Base-by-base conservation (phyloP, 2,888 invertebrate species). In the Aleiodes alternator region DNA sequence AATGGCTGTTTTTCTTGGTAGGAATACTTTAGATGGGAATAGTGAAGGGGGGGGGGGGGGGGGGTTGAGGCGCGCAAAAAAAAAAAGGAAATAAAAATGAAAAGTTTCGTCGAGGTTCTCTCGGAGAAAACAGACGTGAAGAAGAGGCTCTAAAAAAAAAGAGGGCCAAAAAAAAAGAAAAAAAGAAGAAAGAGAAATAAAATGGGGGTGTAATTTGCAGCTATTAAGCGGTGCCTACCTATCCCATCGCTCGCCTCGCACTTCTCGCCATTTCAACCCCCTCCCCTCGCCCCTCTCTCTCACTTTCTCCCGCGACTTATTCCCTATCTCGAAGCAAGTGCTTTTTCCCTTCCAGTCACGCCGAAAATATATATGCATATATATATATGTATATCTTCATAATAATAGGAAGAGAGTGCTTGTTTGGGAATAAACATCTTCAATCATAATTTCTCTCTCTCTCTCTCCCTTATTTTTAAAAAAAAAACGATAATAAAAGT, bases 1-100 rank as follows among this genome's bases (percentile, higher is more conserved):
- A 89, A 89, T 89, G 89, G 88, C 87, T 89, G 88, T 88, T 89
- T 89, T 89, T 88, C 89, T 89, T 89, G 84, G 84, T 82, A 81
- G 84, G 86, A 86, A 88, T 88, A 87, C 87, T 88, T 87, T 86
- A 88, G 86, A 87, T 85, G 84, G 79, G 87, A 84, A 84, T n/a
- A 48, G 73, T n/a, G 69, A 43, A 1, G 68, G 56, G 38, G n/a
- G 29, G 53, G 12, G 69, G 59, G 57, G 61, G 23, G 23, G 23
- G 23, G 23, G 2, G 23, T 23, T 23, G 23, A 23, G 23, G 23
- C 23, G 23, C 38, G 43, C 14, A 64, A 38, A 59, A 57, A 12
- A 84, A 81, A 82, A 80, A 78, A 77, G 75, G 72, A 74, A 78
- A 76, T 73, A 69, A 72, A 70, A 66, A 70, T 68, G 68, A 70